Evolutionary conservation across 2,888 invertebrate species (phyloP).

Genomic region (Chrysolina americana): DNA sequence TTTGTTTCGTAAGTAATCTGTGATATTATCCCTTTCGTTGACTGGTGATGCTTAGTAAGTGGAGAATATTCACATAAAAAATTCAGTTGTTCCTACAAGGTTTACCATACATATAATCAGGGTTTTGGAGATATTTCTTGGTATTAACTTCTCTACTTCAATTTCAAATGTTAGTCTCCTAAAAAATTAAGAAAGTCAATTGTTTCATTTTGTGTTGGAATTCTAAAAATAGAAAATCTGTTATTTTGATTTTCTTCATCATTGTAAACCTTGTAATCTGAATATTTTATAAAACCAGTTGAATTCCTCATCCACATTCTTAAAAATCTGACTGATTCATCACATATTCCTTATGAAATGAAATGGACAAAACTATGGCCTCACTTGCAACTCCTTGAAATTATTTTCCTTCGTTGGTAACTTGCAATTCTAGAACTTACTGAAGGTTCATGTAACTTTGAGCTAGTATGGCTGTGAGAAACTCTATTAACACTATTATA

Average conservation of each 20-base stretch:
- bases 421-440: neutral
- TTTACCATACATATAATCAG: no score
- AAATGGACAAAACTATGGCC: constrained; percentile 37
- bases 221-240: no score
- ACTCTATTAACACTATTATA: neutral
- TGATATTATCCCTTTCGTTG: constrained; percentile 44
- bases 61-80: neutral
- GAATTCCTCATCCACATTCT: neutral
- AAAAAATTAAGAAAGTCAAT: no score
- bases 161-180: no score
- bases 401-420: neutral
- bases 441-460: neutral
- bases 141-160: no score
- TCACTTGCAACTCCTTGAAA: neutral
- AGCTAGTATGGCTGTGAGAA: constrained; percentile 7
- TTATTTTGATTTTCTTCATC: neutral
- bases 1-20: constrained; percentile 54
- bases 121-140: no score
- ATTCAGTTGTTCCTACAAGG: no score
- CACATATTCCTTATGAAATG: constrained; percentile 49
- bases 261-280: neutral
- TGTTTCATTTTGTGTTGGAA: no score
- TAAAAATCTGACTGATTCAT: constrained; percentile 37
- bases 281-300: neutral
- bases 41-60: neutral